A percentile compares a stretch with the other conserved stretches of the same genome.
Conservation (phyloP, 2,113 vertebrate genomes). For the Ammodramus savannarum region DNA sequence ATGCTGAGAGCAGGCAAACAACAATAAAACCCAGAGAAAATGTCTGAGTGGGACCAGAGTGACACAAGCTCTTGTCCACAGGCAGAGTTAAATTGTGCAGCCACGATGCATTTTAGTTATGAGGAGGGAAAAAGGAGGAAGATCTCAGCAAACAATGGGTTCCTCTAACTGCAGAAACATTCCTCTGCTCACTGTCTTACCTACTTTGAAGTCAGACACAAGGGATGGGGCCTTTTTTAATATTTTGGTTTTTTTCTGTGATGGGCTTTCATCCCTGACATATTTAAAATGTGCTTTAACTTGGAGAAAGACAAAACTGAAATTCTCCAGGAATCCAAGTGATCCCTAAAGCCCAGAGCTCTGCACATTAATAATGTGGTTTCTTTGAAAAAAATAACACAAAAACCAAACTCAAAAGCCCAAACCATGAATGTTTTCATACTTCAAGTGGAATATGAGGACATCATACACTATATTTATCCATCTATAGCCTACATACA, state of each 20-base stretch:
- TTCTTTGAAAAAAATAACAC: conserved; percentile 9
- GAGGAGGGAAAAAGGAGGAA: background rate
- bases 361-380: conserved; percentile 68
- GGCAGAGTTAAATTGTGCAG: background rate
- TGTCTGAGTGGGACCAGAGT: background rate
- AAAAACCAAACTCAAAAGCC: background rate
- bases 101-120: background rate
- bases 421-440: background rate
- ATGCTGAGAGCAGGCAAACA: conserved; percentile 17
- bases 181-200: conserved; percentile 56
- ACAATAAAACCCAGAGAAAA: conserved; percentile 4
- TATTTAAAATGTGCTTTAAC: conserved; percentile 64
- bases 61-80: background rate
- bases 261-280: conserved; percentile 68
- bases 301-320: conserved; percentile 57
- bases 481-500: background rate
- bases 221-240: conserved; percentile 53
- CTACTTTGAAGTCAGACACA: conserved; percentile 61
- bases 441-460: conserved; percentile 13
- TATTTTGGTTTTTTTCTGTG: conserved; percentile 46
- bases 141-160: background rate
- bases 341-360: conserved; percentile 73
- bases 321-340: conserved; percentile 60
- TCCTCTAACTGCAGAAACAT: conserved; percentile 27
- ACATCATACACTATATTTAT: background rate